Percentiles rank a stretch among this genome's conserved stretches.
Conservation (phyloP, 2,113 vertebrate species). For the Cephalopterus ornatus region DNA sequence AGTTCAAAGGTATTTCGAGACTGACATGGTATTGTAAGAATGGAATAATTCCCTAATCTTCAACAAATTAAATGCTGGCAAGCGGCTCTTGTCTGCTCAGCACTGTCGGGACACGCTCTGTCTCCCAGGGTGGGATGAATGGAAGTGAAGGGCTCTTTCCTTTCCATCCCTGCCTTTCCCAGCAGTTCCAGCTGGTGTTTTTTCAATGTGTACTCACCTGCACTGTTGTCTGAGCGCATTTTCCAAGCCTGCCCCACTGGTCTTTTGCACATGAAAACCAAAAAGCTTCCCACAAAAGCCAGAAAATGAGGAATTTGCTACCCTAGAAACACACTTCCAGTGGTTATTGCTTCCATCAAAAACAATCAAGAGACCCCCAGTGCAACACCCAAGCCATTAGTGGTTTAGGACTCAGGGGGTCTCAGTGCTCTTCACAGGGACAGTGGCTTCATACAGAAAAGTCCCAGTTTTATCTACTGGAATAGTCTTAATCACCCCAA, state of each 20-base stretch:
- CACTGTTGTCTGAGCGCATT: neutral
- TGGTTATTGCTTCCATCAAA: neutral
- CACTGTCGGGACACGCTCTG: conserved; percentile 23
- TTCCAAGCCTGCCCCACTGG: neutral
- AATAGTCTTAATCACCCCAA: neutral
- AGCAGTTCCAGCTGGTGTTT: neutral
- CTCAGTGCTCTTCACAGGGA: neutral
- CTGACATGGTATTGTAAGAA: neutral
- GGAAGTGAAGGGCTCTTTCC: neutral
- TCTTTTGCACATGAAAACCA: neutral
- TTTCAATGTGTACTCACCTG: neutral
- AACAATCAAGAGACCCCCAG: neutral
- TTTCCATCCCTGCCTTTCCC: neutral
- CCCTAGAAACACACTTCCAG: neutral
- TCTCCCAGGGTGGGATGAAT: neutral
- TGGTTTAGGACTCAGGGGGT: neutral
- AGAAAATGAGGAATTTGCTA: neutral
- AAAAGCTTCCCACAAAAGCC: neutral
- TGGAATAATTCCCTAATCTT: conserved; percentile 39
- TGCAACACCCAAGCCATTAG: neutral
- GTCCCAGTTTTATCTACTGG: neutral
- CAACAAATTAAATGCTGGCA: conserved; percentile 59
- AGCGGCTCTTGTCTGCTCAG: conserved; percentile 37
- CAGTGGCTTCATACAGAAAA: neutral
- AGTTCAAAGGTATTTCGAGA: conserved; percentile 18